Evolutionary conservation across 2,113 vertebrate species (phyloP).

Genomic region (Catharus fuscescens): DNA sequence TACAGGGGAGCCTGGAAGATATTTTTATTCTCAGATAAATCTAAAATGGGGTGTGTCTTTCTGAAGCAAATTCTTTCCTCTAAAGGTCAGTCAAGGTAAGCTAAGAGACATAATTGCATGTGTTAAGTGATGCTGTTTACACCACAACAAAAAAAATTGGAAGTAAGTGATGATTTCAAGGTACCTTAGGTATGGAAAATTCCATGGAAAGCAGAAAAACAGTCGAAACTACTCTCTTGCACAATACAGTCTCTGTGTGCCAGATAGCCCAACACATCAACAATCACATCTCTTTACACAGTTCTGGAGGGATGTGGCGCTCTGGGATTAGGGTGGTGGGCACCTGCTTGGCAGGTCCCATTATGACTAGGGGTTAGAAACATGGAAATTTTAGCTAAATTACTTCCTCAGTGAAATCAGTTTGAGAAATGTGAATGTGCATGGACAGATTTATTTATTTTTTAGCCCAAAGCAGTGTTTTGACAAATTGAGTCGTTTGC

Average conservation of each 20-base stretch:
- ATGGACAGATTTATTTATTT: neutral
- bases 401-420: neutral
- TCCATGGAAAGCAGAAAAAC: neutral
- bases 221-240: neutral
- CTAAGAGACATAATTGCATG: neutral
- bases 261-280: neutral
- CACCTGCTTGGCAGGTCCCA: neutral
- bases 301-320: neutral
- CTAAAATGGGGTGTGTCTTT: neutral
- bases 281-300: neutral
- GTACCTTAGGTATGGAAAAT: neutral
- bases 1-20: neutral
- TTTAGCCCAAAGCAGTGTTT: neutral
- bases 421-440: neutral
- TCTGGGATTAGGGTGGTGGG: neutral
- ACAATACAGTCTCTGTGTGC: neutral
- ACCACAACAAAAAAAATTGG: neutral
- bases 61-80: neutral
- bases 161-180: neutral
- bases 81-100: neutral
- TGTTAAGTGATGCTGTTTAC: neutral
- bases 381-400: neutral
- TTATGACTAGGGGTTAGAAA: neutral
- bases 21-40: slow-evolving; percentile 3
- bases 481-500: neutral